phyloP scores from a whole-genome alignment of 2,888 invertebrate genomes.

The Macrophya alboannulata region DNA sequence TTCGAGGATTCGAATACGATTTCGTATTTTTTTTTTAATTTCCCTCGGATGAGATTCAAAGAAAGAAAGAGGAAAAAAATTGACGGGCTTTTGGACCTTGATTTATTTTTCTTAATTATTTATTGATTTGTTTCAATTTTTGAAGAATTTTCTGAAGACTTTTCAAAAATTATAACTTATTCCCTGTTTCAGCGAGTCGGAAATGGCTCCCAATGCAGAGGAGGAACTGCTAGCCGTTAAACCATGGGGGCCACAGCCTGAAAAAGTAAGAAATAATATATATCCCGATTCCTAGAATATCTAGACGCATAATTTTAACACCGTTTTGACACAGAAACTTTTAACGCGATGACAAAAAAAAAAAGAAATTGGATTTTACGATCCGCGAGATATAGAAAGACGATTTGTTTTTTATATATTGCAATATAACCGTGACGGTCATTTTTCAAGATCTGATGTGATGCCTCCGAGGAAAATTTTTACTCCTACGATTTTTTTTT shows the following conservation, averaged over 20 bases:
- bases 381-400: neutral
- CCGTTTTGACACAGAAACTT: conserved; percentile 10
- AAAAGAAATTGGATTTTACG: conserved; percentile 36
- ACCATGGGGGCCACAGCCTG: conserved; percentile 75
- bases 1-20: neutral
- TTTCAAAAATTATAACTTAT: neutral
- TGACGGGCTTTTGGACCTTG: neutral
- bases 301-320: neutral
- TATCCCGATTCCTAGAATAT: neutral
- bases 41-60: too few relatives aligned
- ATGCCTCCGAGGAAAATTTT: too few relatives aligned
- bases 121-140: neutral
- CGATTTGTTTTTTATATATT: neutral
- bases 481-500: too few relatives aligned
- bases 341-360: conserved; percentile 9
- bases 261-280: conserved; percentile 71
- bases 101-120: neutral
- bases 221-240: conserved; percentile 77
- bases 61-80: neutral
- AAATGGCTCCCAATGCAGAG: conserved; percentile 79
- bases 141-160: neutral
- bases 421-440: neutral
- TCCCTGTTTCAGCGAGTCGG: conserved; percentile 76
- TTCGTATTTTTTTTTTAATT: neutral
- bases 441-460: neutral